Percentiles rank a stretch among this genome's conserved stretches.
Conservation (phyloP, 37 sponge, comb jelly and placozoan species). For the Spongilla lacustris region DNA sequence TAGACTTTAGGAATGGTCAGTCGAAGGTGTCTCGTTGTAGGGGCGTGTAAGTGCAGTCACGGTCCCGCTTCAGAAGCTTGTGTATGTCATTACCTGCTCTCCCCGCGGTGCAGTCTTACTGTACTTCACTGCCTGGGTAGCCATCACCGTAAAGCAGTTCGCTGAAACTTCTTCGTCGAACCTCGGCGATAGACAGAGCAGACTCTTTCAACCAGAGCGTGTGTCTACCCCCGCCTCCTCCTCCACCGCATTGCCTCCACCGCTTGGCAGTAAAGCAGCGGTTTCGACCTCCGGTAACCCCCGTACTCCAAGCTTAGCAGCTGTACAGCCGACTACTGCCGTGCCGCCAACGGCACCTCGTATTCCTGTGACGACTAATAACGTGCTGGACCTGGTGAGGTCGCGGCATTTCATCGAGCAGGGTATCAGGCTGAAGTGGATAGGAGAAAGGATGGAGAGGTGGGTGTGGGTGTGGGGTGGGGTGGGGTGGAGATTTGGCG, state of each 20-base stretch:
- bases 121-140: not conserved
- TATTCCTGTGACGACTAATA: not conserved
- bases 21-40: not conserved
- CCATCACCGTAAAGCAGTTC: not conserved
- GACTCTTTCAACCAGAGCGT: not conserved
- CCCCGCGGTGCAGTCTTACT: not conserved
- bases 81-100: not conserved
- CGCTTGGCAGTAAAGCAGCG: not conserved
- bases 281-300: not conserved
- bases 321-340: not conserved
- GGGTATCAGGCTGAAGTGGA: conserved; percentile 72
- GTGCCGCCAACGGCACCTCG: not conserved
- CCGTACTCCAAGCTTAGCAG: not conserved
- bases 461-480: not conserved
- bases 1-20: not conserved
- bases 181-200: not conserved
- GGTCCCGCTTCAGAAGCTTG: too few relatives aligned
- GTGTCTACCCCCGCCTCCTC: not conserved
- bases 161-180: not conserved
- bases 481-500: too few relatives aligned
- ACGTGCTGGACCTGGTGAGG: conserved; percentile 9
- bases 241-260: not conserved
- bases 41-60: conserved; percentile 1
- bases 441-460: conserved; percentile 66
- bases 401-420: conserved; percentile 64